phyloP scores from a whole-genome alignment of 2,888 invertebrate species.

The Gasteruption jaculator region DNA sequence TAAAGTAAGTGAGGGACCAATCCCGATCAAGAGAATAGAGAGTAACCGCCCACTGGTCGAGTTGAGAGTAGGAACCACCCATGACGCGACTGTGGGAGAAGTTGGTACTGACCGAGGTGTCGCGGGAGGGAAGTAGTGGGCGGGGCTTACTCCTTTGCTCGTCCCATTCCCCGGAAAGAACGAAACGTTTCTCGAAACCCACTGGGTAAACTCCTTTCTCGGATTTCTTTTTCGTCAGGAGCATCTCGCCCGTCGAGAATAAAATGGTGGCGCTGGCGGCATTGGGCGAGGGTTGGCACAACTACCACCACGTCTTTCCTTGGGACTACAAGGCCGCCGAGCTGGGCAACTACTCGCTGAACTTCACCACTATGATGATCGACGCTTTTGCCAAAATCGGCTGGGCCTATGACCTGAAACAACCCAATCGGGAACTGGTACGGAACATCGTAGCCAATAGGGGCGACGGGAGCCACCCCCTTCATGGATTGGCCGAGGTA shows the following conservation, averaged over 20 bases:
- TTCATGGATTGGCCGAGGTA: too few relatives aligned
- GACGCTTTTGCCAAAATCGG: constrained; percentile 75
- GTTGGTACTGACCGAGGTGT: too few relatives aligned
- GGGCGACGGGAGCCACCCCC: constrained; percentile 56
- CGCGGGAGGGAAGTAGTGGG: too few relatives aligned
- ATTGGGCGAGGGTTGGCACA: constrained; percentile 80
- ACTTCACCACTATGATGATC: constrained; percentile 76
- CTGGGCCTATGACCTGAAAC: constrained; percentile 76
- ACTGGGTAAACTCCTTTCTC: too few relatives aligned
- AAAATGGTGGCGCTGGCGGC: constrained; percentile 70
- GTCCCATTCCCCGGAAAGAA: too few relatives aligned
- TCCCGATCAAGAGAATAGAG: too few relatives aligned
- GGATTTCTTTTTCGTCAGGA: constrained; percentile 51
- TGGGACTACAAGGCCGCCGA: constrained; percentile 60
- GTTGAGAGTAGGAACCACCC: too few relatives aligned
- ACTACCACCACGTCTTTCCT: constrained; percentile 74
- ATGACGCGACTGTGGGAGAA: too few relatives aligned
- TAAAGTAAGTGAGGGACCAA: too few relatives aligned
- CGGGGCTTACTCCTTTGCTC: too few relatives aligned
- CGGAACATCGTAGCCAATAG: constrained; percentile 54
- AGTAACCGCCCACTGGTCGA: too few relatives aligned
- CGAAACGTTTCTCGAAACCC: too few relatives aligned
- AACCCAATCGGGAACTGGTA: constrained; percentile 59
- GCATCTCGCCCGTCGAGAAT: constrained; percentile 71
- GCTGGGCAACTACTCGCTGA: constrained; percentile 61